Evolutionary conservation across 2,888 invertebrate genomes (phyloP), one percentile per base, ranked within the genome.

Genomic region (Meta bourneti): DNA sequence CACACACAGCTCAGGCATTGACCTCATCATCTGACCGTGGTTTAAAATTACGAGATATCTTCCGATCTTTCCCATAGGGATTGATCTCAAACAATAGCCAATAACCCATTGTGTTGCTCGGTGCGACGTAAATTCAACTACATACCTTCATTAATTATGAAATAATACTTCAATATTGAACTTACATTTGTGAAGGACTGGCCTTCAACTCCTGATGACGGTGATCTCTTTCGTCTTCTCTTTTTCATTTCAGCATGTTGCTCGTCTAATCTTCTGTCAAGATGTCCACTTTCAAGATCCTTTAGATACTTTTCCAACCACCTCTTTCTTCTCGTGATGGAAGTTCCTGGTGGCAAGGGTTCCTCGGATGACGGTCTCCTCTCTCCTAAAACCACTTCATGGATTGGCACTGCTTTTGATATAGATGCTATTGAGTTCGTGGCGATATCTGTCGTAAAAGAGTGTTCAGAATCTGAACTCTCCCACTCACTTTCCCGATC

Each of bases 181-280:
- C 92, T 91, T 89, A 93, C 93, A 80, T 87, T 87, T 8, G 90
- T 80, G 20, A 92, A 92, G 48, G 93, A 92, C 52, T 92, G 92
- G 16, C 92, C 93, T 82, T 92, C 87, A 4, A 90, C 88, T 11
- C 88, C 91, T 52, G 88, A 69, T 8, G 86, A 69, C 8, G 86
- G 69, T 5, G 89, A 91, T 19, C 93, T 94, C 94, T 79, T 93
- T 90, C 13, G 93, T 80, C 93, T 94, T 91, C 69, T 52, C 74
- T 92, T 88, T 16, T 61, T 6, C 48, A 92, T 69, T 48, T 92
- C 79, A 8, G 71, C 83, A 20, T 93, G 83, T 11, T 86, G 80
- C 11, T 80, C 49, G 9, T 83, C 75, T 8, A 93, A 72, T 49
- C 70, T 89, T 54, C 89, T 88, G 74, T 93, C 93, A n/a, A 92